A percentile compares a stretch with the other conserved stretches of the same genome.
phyloP scores from a whole-genome alignment of 2,113 vertebrate species.

The Gymnarchus niloticus region DNA sequence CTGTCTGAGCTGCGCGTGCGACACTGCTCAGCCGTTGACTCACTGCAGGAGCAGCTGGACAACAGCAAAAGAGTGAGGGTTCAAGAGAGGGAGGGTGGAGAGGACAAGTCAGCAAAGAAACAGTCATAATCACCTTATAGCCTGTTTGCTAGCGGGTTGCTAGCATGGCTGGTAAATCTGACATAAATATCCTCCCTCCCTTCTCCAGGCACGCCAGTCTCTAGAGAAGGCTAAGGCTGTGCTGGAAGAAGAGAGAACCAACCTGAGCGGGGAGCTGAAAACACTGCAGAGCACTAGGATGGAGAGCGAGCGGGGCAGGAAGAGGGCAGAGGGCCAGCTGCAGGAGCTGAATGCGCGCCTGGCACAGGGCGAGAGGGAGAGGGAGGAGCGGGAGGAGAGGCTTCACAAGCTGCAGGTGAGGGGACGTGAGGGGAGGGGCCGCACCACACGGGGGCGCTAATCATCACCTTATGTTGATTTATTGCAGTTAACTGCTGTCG shows the following conservation, averaged over 20 bases:
- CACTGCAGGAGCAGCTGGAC: constrained; percentile 78
- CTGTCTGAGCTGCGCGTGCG: constrained; percentile 78
- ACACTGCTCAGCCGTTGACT: constrained; percentile 69
- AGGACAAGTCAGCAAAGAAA: background rate
- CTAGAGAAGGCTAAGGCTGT: constrained; percentile 74
- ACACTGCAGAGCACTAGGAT: constrained; percentile 63
- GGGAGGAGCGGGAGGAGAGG: constrained; percentile 65
- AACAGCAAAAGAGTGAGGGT: constrained; percentile 72
- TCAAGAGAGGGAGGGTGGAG: background rate
- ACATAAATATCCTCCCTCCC: background rate
- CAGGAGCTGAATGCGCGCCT: constrained; percentile 70
- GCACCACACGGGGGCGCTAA: too few relatives aligned
- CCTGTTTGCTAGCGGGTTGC: too few relatives aligned
- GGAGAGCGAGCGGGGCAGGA: constrained; percentile 75
- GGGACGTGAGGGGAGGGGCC: background rate
- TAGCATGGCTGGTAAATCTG: too few relatives aligned
- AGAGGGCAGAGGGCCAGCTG: constrained; percentile 71
- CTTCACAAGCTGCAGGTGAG: constrained; percentile 72
- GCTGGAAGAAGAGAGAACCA: constrained; percentile 69
- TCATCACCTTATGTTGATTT: too few relatives aligned
- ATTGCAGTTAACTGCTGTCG: too few relatives aligned
- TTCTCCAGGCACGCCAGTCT: constrained; percentile 60
- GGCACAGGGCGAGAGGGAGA: constrained; percentile 66
- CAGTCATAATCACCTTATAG: too few relatives aligned
- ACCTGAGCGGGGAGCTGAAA: constrained; percentile 67